phyloP scores from a whole-genome alignment of 2,888 invertebrate genomes.

The Synergus japonicus region DNA sequence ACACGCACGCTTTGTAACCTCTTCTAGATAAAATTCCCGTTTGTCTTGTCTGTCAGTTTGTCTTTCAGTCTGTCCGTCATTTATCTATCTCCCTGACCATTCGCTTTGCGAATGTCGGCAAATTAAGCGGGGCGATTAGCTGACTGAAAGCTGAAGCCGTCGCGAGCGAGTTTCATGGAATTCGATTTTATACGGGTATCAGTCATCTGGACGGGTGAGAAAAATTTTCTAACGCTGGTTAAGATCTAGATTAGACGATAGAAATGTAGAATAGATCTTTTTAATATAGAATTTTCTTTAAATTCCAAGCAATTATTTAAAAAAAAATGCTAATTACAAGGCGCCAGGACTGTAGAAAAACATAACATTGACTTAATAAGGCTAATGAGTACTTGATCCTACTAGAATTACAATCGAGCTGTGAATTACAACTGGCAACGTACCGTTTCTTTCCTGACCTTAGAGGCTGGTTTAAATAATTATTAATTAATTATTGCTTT shows the following conservation, averaged over 20 bases:
- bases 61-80: constrained; percentile 33
- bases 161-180: constrained; percentile 1
- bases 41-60: constrained; percentile 33
- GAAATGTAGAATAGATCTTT: no score
- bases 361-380: constrained; percentile 61
- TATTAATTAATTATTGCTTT: constrained; percentile 53
- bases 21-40: constrained; percentile 49
- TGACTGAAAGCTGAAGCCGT: constrained; percentile 10
- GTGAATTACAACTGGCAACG: constrained; percentile 47
- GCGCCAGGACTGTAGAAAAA: constrained; percentile 56
- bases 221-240: no score
- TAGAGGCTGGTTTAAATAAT: constrained; percentile 45
- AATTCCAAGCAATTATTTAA: background rate
- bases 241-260: no score
- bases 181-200: background rate
- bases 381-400: constrained; percentile 72
- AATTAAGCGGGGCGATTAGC: constrained; percentile 33
- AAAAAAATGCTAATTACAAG: constrained; percentile 63
- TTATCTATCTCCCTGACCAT: constrained; percentile 36
- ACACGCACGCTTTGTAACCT: constrained; percentile 51
- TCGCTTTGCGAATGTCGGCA: constrained; percentile 33
- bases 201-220: no score
- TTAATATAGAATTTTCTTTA: background rate
- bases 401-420: constrained; percentile 67
- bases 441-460: constrained; percentile 47